A percentile compares a stretch with the other conserved stretches of the same genome.
phyloP scores from a whole-genome alignment of 2,888 invertebrate genomes.

The Drosophila longiperda region DNA sequence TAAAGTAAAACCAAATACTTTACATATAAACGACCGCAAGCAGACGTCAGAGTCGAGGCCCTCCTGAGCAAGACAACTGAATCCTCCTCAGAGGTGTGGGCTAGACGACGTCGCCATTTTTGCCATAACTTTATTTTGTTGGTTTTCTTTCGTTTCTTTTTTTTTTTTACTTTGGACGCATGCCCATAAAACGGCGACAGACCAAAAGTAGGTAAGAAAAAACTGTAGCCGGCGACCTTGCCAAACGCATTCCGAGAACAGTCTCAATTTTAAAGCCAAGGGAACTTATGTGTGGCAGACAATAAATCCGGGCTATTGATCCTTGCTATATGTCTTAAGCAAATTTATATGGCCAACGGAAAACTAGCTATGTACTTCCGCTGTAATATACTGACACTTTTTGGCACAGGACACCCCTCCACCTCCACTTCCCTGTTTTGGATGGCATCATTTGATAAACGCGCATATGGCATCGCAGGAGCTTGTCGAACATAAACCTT shows the following conservation, averaged over 20 bases:
- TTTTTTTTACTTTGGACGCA: constrained; percentile 32
- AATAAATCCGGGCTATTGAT: constrained; percentile 80
- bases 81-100: constrained; percentile 37
- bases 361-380: constrained; percentile 58
- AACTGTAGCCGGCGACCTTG: constrained; percentile 67
- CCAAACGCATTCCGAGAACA: constrained; percentile 43
- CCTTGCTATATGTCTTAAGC: constrained; percentile 76
- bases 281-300: constrained; percentile 70
- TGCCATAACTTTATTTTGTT: constrained; percentile 60
- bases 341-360: constrained; percentile 78
- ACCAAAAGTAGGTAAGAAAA: constrained; percentile 64
- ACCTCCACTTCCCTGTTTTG: no score
- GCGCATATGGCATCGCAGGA: constrained; percentile 73
- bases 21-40: constrained; percentile 78
- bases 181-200: constrained; percentile 71
- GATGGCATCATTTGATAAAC: constrained; percentile 63
- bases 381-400: constrained; percentile 40
- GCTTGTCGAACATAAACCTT: constrained; percentile 77
- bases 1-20: constrained; percentile 78
- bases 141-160: neutral
- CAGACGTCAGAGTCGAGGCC: constrained; percentile 60
- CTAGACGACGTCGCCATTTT: constrained; percentile 76
- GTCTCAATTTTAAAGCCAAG: constrained; percentile 70
- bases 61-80: constrained; percentile 16
- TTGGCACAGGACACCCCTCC: neutral